Conservation (phyloP, 1,140 invertebrate species). For the Lepidurus arcticus region DNA sequence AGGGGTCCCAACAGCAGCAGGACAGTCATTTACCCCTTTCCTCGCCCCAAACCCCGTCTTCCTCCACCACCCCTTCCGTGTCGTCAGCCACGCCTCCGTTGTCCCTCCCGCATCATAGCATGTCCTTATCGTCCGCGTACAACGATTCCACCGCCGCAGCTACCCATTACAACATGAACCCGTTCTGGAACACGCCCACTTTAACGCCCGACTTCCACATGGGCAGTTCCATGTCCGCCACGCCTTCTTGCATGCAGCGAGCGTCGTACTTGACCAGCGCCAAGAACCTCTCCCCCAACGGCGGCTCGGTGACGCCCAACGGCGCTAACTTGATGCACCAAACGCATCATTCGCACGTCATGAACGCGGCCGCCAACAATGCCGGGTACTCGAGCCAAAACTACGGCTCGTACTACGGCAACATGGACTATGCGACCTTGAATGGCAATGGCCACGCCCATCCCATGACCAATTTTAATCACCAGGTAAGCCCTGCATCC, state of each 20-base stretch:
- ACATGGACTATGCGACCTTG: slow-evolving; percentile 38
- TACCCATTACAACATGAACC: slow-evolving; percentile 28
- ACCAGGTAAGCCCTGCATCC: background rate
- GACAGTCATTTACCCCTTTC: slow-evolving; percentile 16
- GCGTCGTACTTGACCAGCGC: slow-evolving; percentile 34
- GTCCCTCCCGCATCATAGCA: slow-evolving; percentile 34
- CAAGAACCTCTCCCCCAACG: slow-evolving; percentile 36
- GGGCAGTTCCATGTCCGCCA: slow-evolving; percentile 30
- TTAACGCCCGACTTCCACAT: slow-evolving; percentile 3
- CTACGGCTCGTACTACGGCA: slow-evolving; percentile 38
- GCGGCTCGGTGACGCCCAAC: slow-evolving; percentile 36
- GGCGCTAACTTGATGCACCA: slow-evolving; percentile 34
- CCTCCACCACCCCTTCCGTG: slow-evolving; percentile 36
- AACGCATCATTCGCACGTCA: slow-evolving; percentile 34
- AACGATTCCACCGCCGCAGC: slow-evolving; percentile 34
- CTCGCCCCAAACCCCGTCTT: slow-evolving; percentile 32
- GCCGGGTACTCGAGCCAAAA: slow-evolving; percentile 16
- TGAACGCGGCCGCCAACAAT: slow-evolving; percentile 37
- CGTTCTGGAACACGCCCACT: slow-evolving; percentile 1
- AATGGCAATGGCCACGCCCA: slow-evolving; percentile 36
- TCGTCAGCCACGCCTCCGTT: slow-evolving; percentile 33
- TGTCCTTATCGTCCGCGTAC: slow-evolving; percentile 34
- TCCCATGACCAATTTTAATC: slow-evolving; percentile 26
- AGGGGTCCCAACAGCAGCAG: background rate
- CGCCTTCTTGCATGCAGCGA: slow-evolving; percentile 12